Evolutionary conservation across 2,888 invertebrate genomes (phyloP).

Genomic region (Gastrophysa polygoni): DNA sequence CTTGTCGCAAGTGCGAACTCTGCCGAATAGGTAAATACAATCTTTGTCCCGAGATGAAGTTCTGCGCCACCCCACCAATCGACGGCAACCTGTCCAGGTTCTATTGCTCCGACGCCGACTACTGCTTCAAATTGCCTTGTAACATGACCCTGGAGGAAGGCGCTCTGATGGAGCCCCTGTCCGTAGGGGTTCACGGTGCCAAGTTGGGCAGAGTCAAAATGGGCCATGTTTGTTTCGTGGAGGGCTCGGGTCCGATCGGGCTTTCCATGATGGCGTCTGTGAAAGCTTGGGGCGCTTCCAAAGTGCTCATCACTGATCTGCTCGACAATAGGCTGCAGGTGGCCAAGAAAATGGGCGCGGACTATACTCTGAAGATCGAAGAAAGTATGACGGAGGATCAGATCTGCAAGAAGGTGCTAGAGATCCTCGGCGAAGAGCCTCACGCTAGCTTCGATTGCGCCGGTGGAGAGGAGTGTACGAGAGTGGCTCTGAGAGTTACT

Average conservation of each 20-base stretch:
- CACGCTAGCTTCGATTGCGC: constrained; percentile 86
- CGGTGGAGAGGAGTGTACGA: constrained; percentile 68
- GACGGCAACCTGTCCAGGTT: constrained; percentile 87
- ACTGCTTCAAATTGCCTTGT: constrained; percentile 87
- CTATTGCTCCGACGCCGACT: constrained; percentile 89
- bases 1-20: constrained; percentile 80
- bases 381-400: constrained; percentile 62
- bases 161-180: constrained; percentile 88
- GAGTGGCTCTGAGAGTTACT: constrained; percentile 57
- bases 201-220: constrained; percentile 77
- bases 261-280: constrained; percentile 79
- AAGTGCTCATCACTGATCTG: constrained; percentile 74
- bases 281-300: constrained; percentile 82
- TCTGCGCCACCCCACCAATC: constrained; percentile 92
- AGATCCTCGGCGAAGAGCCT: constrained; percentile 66
- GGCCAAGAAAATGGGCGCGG: constrained; percentile 80
- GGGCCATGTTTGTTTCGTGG: constrained; percentile 73
- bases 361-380: constrained; percentile 66
- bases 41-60: constrained; percentile 83
- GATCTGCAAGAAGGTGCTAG: constrained; percentile 64
- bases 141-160: constrained; percentile 91
- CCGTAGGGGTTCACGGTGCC: constrained; percentile 93
- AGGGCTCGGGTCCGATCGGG: constrained; percentile 90
- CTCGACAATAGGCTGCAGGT: constrained; percentile 65
- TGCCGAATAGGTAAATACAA: constrained; percentile 92